Percentiles rank a stretch among this genome's conserved stretches.
Evolutionary conservation across 2,888 invertebrate genomes (phyloP).

Genomic region (Limnephilus auricula): DNA sequence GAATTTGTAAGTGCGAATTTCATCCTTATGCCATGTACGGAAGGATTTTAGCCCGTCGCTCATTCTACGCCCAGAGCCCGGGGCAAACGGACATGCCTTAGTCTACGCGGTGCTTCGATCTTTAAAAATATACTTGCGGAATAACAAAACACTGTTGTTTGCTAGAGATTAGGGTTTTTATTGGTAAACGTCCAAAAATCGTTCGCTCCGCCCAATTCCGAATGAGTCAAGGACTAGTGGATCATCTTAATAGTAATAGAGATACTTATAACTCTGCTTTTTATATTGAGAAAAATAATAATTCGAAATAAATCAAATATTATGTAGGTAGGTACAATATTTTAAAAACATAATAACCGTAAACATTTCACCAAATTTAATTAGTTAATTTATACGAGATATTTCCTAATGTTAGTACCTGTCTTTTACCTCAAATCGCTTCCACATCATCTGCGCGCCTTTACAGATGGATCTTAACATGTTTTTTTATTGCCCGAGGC

Average conservation of each 20-base stretch:
- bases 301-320: neutral
- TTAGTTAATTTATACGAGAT: neutral
- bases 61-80: too few species aligned
- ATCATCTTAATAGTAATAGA: neutral
- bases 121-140: too few species aligned
- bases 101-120: too few species aligned
- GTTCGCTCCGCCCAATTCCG: too few species aligned
- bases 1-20: too few species aligned
- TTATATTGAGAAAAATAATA: neutral
- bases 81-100: too few species aligned
- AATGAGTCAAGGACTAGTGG: too few species aligned
- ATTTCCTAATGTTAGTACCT: neutral
- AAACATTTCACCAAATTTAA: neutral
- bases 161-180: too few species aligned
- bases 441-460: slow-evolving; percentile 5
- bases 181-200: too few species aligned
- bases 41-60: too few species aligned
- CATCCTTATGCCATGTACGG: too few species aligned
- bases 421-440: slow-evolving; percentile 5
- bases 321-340: neutral
- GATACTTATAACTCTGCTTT: neutral
- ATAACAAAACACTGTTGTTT: too few species aligned
- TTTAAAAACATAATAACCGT: neutral
- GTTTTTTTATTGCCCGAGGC: slow-evolving; percentile 36
- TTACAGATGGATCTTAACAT: neutral